Base-by-base conservation (phyloP, 2,797 vertebrate genomes). In the Gymnodraco acuticeps region DNA sequence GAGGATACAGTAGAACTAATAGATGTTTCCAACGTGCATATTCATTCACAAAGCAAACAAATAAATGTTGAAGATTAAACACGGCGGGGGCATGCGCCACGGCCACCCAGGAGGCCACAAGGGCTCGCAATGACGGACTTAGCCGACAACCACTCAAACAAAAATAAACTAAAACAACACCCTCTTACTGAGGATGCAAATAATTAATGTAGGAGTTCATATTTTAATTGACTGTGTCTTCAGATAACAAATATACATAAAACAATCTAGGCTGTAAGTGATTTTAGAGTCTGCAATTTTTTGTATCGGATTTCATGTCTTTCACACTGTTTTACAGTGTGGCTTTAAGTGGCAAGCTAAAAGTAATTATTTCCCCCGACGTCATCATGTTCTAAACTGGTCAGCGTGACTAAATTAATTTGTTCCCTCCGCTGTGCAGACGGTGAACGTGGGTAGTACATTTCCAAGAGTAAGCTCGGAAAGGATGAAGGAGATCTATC, bases 11-110 rank as follows among this genome's bases (percentile, higher is more conserved):
- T 80, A 62, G 86, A 88, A 83, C 89, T 87, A 89, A 94, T 92
- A 83, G 76, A 85, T 79, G 77, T 94, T 94, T 94, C 92, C 91
- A 93, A 84, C 82, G 75, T 90, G 90, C 93, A 91, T 94, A 94
- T 94, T 94, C 89, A 90, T 92, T 85, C 88, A 77, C 78, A 94
- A 90, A 82, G 86, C 91, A 94, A 94, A 95, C 91, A 94, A 95
- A 93, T 94, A 95, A 91, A 93, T 84, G 83, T 88, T 68, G 46
- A 73, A 87, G 91, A 93, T 91, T 91, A 94, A 94, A 95, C 90
- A 94, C 48, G 41, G 70, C 51, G 33, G 83, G 84, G 84, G 88
- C 90, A 56, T 38, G 5, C 45, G 59, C 78, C 33, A 2, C 2
- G 93, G 78, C 95, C 94, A 94, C 94, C 94, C 93, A 93, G 78